Percentiles rank a stretch among this genome's conserved stretches.
These are phyloP conservation scores for Phrynosoma platyrhinos DNA, from an alignment of 2,113 vertebrate genomes.

Conservation along the genomic window DNA sequence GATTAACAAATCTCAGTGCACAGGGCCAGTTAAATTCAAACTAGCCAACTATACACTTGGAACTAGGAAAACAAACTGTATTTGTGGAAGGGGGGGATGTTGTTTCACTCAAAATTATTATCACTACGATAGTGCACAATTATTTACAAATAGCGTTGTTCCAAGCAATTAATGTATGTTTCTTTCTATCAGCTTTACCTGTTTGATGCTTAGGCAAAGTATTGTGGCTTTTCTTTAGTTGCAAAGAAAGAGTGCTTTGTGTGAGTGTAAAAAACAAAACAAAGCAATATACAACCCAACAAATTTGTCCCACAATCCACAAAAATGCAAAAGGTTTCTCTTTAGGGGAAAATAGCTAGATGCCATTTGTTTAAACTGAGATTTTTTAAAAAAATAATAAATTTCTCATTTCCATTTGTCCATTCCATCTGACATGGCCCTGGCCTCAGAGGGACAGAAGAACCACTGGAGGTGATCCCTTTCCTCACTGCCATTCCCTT, in stretches of 20 bases:
- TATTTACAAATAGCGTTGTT: not conserved
- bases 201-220: not conserved
- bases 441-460: too few relatives aligned
- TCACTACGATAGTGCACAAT: not conserved
- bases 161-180: not conserved
- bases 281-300: too few relatives aligned
- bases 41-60: not conserved
- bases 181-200: not conserved
- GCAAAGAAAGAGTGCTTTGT: not conserved
- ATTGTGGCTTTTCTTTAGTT: not conserved
- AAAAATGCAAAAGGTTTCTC: not conserved
- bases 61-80: not conserved
- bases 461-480: too few relatives aligned
- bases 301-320: not conserved
- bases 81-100: not conserved
- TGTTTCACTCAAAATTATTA: not conserved
- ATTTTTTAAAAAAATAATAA: too few relatives aligned
- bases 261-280: not conserved
- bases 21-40: not conserved
- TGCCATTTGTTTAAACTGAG: not conserved
- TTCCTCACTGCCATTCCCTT: too few relatives aligned
- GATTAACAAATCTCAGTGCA: slow-evolving; percentile 14
- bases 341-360: not conserved
- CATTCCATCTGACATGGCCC: too few relatives aligned
- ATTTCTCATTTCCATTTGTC: too few relatives aligned